phyloP scores from a whole-genome alignment of 1,140 invertebrate genomes.

The Lasaia peninsularis region DNA sequence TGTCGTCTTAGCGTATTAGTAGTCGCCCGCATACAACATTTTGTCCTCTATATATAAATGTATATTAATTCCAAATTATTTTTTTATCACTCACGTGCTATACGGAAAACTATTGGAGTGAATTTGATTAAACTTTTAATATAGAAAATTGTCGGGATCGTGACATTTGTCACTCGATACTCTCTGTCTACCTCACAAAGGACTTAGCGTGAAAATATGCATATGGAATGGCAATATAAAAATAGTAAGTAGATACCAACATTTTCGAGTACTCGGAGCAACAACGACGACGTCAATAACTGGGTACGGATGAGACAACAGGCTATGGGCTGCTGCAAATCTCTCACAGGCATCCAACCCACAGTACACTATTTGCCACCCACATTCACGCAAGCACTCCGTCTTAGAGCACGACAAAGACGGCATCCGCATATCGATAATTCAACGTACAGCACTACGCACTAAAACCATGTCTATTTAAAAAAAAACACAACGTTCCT shows the following conservation, averaged over 20 bases:
- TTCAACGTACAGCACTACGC: constrained; percentile 33
- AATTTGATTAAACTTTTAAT: too few relatives aligned
- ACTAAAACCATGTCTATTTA: constrained; percentile 14
- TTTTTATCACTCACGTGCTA: too few relatives aligned
- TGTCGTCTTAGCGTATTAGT: too few relatives aligned
- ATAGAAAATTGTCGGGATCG: background rate
- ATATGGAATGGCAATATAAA: too few relatives aligned
- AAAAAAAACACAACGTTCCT: constrained; percentile 17
- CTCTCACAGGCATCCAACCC: constrained; percentile 43
- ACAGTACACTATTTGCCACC: constrained; percentile 47
- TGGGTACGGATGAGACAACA: constrained; percentile 50
- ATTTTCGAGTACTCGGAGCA: constrained; percentile 45
- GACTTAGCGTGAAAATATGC: background rate
- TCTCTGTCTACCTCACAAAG: too few relatives aligned
- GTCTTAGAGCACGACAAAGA: constrained; percentile 43
- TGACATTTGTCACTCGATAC: too few relatives aligned
- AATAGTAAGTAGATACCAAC: constrained; percentile 43
- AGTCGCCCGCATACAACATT: too few relatives aligned
- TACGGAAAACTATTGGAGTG: too few relatives aligned
- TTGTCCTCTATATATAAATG: too few relatives aligned
- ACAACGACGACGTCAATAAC: constrained; percentile 52
- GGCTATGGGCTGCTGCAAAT: constrained; percentile 39
- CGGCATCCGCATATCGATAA: constrained; percentile 50
- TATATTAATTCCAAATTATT: too few relatives aligned
- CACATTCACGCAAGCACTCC: constrained; percentile 50